A percentile compares a stretch with the other conserved stretches of the same genome.
These are phyloP conservation scores for Pristionchus mayeri DNA, from an alignment of 2,888 invertebrate genomes.

Conservation along the genomic window DNA sequence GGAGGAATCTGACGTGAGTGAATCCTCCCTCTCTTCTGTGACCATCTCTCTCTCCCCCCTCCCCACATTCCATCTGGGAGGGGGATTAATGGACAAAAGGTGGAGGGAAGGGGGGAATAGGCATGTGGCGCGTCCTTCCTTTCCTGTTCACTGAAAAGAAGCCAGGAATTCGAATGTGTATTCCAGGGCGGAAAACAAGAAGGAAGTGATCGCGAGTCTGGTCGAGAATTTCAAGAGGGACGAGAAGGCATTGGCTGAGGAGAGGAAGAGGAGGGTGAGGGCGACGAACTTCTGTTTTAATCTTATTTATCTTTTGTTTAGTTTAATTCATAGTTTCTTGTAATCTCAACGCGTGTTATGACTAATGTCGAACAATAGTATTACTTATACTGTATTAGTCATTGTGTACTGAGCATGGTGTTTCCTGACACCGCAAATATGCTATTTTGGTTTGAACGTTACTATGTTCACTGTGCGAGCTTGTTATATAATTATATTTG, in stretches of 20 bases:
- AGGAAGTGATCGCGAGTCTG: constrained; percentile 1
- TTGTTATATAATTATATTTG: too few species aligned
- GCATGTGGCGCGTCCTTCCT: not conserved
- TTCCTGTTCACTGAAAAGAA: not conserved
- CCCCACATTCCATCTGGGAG: too few species aligned
- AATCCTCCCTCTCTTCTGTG: too few species aligned
- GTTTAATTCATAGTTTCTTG: not conserved
- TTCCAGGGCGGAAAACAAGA: not conserved
- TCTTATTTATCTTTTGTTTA: not conserved
- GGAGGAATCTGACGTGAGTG: not conserved
- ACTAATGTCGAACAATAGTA: too few species aligned
- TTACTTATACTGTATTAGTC: too few species aligned
- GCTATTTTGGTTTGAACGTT: too few species aligned
- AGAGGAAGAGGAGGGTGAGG: constrained; percentile 15
- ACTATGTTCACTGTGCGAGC: too few species aligned
- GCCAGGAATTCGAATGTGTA: not conserved
- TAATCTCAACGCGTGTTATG: too few species aligned
- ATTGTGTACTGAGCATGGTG: too few species aligned
- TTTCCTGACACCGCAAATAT: too few species aligned
- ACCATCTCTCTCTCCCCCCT: too few species aligned
- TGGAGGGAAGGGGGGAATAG: not conserved
- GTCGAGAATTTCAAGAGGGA: constrained; percentile 6
- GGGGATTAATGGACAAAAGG: constrained; percentile 5
- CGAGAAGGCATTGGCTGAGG: not conserved
- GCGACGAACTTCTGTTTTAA: too few species aligned